Conservation (phyloP, 2,797 vertebrate genomes). For the Xerus rutilus region DNA sequence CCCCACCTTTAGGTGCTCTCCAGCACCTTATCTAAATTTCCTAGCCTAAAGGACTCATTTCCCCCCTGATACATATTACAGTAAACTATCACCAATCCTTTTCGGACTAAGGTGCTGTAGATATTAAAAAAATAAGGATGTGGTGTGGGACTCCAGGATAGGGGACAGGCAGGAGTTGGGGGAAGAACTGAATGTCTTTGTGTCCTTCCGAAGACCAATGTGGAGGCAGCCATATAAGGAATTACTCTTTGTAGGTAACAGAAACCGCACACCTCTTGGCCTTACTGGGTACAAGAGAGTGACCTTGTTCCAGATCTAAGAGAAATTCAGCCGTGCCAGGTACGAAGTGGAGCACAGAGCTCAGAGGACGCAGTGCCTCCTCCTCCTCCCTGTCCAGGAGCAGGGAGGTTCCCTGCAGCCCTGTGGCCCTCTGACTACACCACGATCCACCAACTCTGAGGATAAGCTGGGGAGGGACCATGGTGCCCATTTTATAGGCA, state of each 20-base stretch:
- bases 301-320: background rate
- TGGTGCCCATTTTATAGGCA: background rate
- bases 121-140: background rate
- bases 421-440: background rate
- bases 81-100: background rate
- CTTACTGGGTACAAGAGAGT: background rate
- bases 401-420: background rate
- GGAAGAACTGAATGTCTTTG: background rate
- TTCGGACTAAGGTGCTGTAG: slow-evolving; percentile 20
- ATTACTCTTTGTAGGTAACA: background rate
- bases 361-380: background rate
- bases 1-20: background rate
- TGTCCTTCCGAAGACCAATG: background rate
- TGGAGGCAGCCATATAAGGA: background rate
- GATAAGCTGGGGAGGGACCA: background rate
- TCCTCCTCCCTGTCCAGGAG: background rate
- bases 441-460: background rate
- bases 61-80: background rate
- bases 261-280: background rate
- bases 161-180: background rate
- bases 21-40: background rate
- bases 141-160: background rate
- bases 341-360: background rate
- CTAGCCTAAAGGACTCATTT: slow-evolving; percentile 36
- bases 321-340: background rate